Base-by-base conservation (phyloP, 2,797 vertebrate species). In the Myotis vivesi region DNA sequence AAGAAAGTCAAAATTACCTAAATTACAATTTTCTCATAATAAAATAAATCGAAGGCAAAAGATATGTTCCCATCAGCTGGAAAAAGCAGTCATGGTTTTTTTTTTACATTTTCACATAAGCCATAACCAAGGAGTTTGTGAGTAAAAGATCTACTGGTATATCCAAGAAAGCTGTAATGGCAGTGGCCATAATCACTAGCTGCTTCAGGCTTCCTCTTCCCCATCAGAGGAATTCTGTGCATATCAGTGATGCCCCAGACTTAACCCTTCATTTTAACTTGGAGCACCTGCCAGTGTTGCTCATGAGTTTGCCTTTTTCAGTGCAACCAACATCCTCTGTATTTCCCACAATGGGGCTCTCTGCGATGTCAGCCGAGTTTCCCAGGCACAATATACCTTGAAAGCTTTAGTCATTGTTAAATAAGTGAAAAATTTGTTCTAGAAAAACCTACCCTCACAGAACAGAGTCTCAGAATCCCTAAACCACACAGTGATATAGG, bases 31-130 rank as follows among this genome's bases (percentile, higher is more conserved):
- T 92, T 66, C 55, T 88, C 41, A 64, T 49, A 83, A 41, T 20
- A 87, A 91, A 88, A 81, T 71, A 86, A 89, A 90, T 72, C 46
- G 83, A 80, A 92, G 22, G 22, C 8, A 87, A 91, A 55, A 62
- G 16, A 38, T 30, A 72, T 49, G 17, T 82, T 51, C 59, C 3
- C 22, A 49, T 16, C 51, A 46, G 41, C 69, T 84, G 13, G 30
- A 89, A 69, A 88, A 76, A 84, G 8, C 2, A 81, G 15, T 2
- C 10, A 6, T 77, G 30, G 49, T 33, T 77, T 92, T 91, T 20
- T 93, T 88, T 20, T 55, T 38, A 89, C 30, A 73, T 71, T 81
- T 93, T 80, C 83, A 57, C 71, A 36, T 28, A 12, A 73, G 22
- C 1, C 62, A 68, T 77, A 92, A 66, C 64, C 83, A 53, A 92